Evolutionary conservation across 1,140 invertebrate species (phyloP), one percentile per base, ranked within the genome.

Genomic region (Diorhabda carinulata): DNA sequence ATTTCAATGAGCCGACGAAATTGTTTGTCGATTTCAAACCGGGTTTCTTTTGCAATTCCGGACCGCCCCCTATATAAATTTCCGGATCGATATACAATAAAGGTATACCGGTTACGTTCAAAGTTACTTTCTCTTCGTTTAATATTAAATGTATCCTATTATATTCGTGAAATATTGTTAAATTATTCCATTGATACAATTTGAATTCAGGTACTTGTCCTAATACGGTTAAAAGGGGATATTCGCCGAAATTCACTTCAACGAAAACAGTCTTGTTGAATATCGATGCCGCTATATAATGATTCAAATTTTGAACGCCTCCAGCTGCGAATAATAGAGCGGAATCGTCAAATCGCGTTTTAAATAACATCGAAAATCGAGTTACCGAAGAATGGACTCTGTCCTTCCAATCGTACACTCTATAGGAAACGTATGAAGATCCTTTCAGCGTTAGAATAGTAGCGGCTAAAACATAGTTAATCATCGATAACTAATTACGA

Each of bases 361-460:
- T 94, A 80, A 97, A 97, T 77, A 92, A 87, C 70, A 97, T 82
- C 77, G 94, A 95, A 68, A 97, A 92, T 72, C 92, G 85, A 70
- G 92, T 95, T 5, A 89, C 88, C 41, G 93, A 91, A 1, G 93
- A 93, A 78, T 96, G 92, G 6, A 95, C 91, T 57, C 92, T 86
- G 81, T 96, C 93, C 79, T 94, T 93, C 91, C 93, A 95, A 76
- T 95, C 92, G 79, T 96, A 97, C 9, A 97, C 91, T 63, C 93
- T 86, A 81, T 96, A 97, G 1, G 93, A 95, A 2, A 98, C 89
- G 83, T 94, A 97, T 43, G 95, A 96, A 64, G 94, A 95, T 0
- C 95, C 95, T 70, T 92, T 86, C 7, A 97, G 81, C 0, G 95
- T 97, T 43, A 97, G 83, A 67, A 92, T 88, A 1, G 94, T 95